These are phyloP conservation scores for Sceloporus tristichus DNA, from an alignment of 2,113 vertebrate species.

Conservation along the genomic window DNA sequence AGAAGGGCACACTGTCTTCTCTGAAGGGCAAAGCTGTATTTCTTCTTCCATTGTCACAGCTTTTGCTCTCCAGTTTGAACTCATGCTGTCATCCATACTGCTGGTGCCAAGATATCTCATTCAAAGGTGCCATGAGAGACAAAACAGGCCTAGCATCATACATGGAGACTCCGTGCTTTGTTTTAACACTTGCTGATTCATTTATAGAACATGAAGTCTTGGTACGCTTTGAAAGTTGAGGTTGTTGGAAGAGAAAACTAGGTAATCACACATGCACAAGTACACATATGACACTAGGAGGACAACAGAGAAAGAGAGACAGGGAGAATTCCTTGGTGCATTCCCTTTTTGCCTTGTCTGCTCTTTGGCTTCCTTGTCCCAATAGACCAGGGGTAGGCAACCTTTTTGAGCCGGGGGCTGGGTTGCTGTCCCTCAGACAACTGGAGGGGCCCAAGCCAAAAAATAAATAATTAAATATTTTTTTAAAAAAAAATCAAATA, in stretches of 20 bases:
- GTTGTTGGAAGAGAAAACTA: background rate
- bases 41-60: background rate
- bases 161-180: slow-evolving; percentile 13
- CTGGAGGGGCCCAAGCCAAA: too few species aligned
- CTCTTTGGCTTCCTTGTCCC: too few species aligned
- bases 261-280: background rate
- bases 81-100: background rate
- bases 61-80: slow-evolving; percentile 27
- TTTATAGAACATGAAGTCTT: background rate
- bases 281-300: too few species aligned
- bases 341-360: too few species aligned
- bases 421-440: too few species aligned
- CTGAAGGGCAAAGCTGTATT: slow-evolving; percentile 22
- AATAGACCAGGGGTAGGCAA: too few species aligned
- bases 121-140: slow-evolving; percentile 4
- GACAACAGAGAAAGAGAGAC: too few species aligned
- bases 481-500: too few species aligned
- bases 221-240: background rate
- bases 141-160: background rate
- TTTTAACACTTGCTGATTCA: background rate
- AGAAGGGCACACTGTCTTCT: slow-evolving; percentile 15
- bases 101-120: slow-evolving; percentile 22
- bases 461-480: too few species aligned
- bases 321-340: too few species aligned
- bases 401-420: too few species aligned